These are phyloP conservation scores for Indicator indicator DNA, from an alignment of 2,113 vertebrate genomes.

Conservation along the genomic window DNA sequence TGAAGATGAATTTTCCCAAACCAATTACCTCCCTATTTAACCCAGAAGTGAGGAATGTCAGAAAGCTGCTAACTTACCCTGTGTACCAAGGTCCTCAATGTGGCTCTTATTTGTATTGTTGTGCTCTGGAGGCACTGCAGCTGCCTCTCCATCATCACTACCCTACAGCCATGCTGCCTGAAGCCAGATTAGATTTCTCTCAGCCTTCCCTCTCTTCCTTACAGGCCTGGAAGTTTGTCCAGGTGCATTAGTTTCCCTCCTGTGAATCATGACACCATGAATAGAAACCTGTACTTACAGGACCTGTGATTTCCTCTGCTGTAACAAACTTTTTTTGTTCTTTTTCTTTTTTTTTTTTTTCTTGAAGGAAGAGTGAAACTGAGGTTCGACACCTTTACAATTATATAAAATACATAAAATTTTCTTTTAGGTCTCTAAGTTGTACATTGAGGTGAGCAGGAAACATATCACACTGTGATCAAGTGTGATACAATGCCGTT, in stretches of 20 bases:
- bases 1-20: background rate
- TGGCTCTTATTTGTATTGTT: background rate
- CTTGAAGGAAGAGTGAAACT: background rate
- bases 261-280: background rate
- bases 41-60: background rate
- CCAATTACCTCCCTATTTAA: background rate
- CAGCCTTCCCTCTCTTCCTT: background rate
- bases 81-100: background rate
- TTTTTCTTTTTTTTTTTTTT: background rate
- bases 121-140: background rate
- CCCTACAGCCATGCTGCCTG: background rate
- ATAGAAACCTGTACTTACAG: background rate
- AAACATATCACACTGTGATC: background rate
- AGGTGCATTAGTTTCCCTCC: background rate
- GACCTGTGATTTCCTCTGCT: background rate
- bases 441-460: background rate
- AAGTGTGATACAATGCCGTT: background rate
- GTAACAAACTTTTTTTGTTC: background rate
- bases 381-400: background rate
- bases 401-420: background rate
- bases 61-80: background rate
- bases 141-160: background rate
- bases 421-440: background rate
- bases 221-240: background rate
- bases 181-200: background rate